Percentiles rank a stretch among this genome's conserved stretches.
These are phyloP conservation scores for Cheilosia vernalis DNA, from an alignment of 2,888 invertebrate genomes.

Conservation along the genomic window DNA sequence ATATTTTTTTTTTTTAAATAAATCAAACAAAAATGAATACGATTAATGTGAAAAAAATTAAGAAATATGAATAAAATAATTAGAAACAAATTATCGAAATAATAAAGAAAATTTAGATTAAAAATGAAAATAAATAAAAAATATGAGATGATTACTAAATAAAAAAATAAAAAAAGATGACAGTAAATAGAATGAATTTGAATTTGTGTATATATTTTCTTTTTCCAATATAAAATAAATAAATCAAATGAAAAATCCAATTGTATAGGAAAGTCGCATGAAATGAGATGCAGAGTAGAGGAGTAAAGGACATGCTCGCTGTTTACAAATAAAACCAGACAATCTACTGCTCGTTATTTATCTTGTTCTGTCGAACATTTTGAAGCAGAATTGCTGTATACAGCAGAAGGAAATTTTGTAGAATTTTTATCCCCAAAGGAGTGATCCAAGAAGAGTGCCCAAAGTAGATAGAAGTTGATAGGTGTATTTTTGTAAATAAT, in stretches of 20 bases:
- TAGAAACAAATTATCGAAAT: conserved; percentile 43
- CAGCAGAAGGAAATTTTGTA: conserved; percentile 30
- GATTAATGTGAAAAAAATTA: conserved; percentile 70
- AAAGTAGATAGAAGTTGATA: conserved; percentile 42
- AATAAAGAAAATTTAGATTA: conserved; percentile 76
- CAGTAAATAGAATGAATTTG: conserved; percentile 11
- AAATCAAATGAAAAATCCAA: conserved; percentile 36
- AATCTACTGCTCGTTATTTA: conserved; percentile 72
- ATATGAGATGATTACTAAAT: conserved; percentile 62
- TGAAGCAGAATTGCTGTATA: conserved; percentile 31
- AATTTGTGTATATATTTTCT: conserved; percentile 27
- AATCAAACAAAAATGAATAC: conserved; percentile 77
- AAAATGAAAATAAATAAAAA: conserved; percentile 74
- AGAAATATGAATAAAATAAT: conserved; percentile 58
- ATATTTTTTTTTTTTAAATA: conserved; percentile 77
- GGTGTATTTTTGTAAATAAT: conserved; percentile 19
- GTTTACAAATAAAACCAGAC: conserved; percentile 83
- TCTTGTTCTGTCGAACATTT: conserved; percentile 12
- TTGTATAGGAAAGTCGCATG: conserved; percentile 41
- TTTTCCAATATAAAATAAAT: conserved; percentile 45
- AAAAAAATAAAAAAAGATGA: conserved; percentile 18
- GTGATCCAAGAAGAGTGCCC: conserved; percentile 41
- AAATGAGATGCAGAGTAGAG: conserved; percentile 60
- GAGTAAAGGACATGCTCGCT: conserved; percentile 82
- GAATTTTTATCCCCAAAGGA: conserved; percentile 24